These are phyloP conservation scores for Mantis religiosa DNA, from an alignment of 2,888 invertebrate species.

Conservation along the genomic window DNA sequence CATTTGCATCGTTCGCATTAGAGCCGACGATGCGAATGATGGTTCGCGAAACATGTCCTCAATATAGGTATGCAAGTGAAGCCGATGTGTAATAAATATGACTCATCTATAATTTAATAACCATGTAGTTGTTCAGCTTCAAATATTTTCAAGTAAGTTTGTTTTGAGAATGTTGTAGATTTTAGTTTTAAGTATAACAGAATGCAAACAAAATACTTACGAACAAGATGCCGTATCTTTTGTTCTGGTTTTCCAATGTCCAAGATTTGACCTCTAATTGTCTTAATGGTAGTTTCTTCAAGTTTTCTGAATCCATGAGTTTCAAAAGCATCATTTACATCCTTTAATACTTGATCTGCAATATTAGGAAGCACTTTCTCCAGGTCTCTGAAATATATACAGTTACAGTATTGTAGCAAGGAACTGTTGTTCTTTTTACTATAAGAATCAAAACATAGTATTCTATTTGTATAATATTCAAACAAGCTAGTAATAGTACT, in stretches of 20 bases:
- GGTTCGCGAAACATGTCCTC: too few relatives aligned
- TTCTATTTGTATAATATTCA: too few relatives aligned
- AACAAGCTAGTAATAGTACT: too few relatives aligned
- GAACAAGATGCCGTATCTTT: slow-evolving; percentile 69
- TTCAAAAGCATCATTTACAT: slow-evolving; percentile 62
- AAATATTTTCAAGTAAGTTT: neutral
- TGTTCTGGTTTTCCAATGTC: slow-evolving; percentile 65
- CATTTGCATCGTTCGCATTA: too few relatives aligned
- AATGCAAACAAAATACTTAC: slow-evolving; percentile 53
- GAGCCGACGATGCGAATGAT: too few relatives aligned
- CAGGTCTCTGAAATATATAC: slow-evolving; percentile 50
- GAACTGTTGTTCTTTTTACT: neutral
- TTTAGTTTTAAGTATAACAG: neutral
- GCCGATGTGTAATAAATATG: too few relatives aligned
- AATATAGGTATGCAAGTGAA: too few relatives aligned
- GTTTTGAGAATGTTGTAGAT: neutral
- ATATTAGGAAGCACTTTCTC: slow-evolving; percentile 58
- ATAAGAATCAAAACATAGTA: too few relatives aligned
- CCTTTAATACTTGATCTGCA: slow-evolving; percentile 68
- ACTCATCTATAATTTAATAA: too few relatives aligned
- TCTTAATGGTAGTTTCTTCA: slow-evolving; percentile 53
- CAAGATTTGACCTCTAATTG: slow-evolving; percentile 61
- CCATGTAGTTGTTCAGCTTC: neutral
- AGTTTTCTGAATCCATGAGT: slow-evolving; percentile 56
- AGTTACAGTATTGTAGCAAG: slow-evolving; percentile 13